These are phyloP conservation scores for Riptortus pedestris DNA, from an alignment of 1,140 invertebrate species.

Conservation along the genomic window DNA sequence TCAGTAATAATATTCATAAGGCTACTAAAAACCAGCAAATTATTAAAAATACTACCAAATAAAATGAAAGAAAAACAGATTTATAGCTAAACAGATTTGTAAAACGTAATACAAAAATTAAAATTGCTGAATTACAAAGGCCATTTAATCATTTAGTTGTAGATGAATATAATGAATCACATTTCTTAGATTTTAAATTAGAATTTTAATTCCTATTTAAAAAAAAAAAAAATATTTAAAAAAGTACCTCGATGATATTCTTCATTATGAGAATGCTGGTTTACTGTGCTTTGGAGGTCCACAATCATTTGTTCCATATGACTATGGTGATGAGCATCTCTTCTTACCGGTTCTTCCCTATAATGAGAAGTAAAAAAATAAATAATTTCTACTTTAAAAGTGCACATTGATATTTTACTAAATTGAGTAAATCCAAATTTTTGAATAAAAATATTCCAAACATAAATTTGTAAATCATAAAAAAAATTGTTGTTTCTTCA, in stretches of 20 bases:
- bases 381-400: neutral
- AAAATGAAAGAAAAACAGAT: neutral
- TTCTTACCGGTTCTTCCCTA: constrained; percentile 24
- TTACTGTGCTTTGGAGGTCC: constrained; percentile 42
- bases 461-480: neutral
- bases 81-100: too few relatives aligned
- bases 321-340: constrained; percentile 49
- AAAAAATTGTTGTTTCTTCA: neutral
- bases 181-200: neutral
- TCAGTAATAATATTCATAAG: too few relatives aligned
- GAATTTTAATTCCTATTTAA: neutral
- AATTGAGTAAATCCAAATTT: neutral
- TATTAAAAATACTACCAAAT: neutral
- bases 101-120: neutral
- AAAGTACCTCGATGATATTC: constrained; percentile 45
- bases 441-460: neutral
- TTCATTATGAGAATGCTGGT: constrained; percentile 45
- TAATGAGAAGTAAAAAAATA: neutral
- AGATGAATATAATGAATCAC: neutral
- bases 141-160: neutral
- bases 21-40: too few relatives aligned
- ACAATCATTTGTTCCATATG: constrained; percentile 38
- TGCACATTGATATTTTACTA: neutral
- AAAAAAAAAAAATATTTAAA: neutral
- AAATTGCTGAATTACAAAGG: neutral